These are phyloP conservation scores for Rhodinocichla rosea DNA, from an alignment of 2,113 vertebrate species.

Conservation along the genomic window DNA sequence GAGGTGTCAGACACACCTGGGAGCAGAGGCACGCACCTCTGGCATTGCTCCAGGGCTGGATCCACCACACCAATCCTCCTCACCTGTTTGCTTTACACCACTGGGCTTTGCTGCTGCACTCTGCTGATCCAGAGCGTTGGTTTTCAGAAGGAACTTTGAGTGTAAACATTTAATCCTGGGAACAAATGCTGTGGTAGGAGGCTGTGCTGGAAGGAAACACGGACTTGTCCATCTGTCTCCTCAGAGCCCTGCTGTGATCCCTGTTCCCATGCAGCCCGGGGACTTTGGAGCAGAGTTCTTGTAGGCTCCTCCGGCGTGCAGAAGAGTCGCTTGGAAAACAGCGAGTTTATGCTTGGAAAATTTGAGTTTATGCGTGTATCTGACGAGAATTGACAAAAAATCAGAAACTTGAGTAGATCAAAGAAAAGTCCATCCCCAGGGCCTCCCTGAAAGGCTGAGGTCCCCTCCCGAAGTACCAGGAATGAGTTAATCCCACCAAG, in stretches of 20 bases:
- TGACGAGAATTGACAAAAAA: accelerated
- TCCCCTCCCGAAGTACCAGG: conserved; percentile 13
- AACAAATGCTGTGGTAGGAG: neutral
- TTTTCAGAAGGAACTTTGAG: neutral
- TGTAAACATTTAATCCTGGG: neutral
- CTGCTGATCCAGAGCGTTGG: accelerated
- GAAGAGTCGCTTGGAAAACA: neutral
- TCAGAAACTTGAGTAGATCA: neutral
- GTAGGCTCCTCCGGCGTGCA: neutral
- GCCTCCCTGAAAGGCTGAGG: neutral
- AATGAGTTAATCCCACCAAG: conserved; percentile 66
- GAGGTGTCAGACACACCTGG: neutral
- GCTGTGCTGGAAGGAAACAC: neutral
- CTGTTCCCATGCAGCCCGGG: accelerated
- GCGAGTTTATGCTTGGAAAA: too few species aligned
- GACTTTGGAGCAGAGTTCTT: accelerated
- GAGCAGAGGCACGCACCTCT: neutral
- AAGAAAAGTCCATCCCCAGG: neutral
- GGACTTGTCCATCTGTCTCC: accelerated
- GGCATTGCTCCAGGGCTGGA: neutral
- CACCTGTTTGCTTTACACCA: accelerated
- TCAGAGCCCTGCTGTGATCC: neutral
- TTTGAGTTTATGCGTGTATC: accelerated
- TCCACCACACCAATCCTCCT: accelerated
- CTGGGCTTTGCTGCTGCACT: neutral